phyloP scores from a whole-genome alignment of 1,140 invertebrate genomes.

The Probaryconus sp. region DNA sequence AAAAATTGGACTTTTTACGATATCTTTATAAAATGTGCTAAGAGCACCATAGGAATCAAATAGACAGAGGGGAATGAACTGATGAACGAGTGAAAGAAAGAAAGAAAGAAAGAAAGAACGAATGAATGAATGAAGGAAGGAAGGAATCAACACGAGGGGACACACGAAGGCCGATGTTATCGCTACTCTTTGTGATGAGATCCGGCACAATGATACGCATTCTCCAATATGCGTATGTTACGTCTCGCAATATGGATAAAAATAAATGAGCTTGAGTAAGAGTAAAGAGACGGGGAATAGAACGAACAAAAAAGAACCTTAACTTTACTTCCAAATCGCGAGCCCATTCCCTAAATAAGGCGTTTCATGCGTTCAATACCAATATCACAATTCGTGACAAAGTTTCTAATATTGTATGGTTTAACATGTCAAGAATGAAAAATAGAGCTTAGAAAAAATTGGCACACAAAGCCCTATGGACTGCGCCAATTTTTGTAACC shows the following conservation, averaged over 20 bases:
- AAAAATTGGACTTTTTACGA: neutral
- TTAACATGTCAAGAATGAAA: no score
- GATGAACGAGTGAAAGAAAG: slow-evolving; percentile 29
- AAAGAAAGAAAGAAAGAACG: slow-evolving; percentile 17
- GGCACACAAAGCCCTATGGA: no score
- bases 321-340: slow-evolving; percentile 32
- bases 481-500: no score
- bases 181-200: slow-evolving; percentile 66
- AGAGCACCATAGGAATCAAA: slow-evolving; percentile 18
- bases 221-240: slow-evolving; percentile 54
- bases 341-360: slow-evolving; percentile 63
- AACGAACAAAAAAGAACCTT: slow-evolving; percentile 1
- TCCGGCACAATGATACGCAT: slow-evolving; percentile 66
- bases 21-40: slow-evolving; percentile 35
- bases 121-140: slow-evolving; percentile 47
- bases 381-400: slow-evolving; percentile 5
- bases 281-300: slow-evolving; percentile 1
- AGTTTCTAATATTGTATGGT: no score
- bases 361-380: slow-evolving; percentile 30
- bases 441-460: no score
- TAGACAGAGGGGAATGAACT: slow-evolving; percentile 46
- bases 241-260: slow-evolving; percentile 35
- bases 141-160: slow-evolving; percentile 41
- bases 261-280: slow-evolving; percentile 8
- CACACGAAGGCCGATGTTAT: slow-evolving; percentile 60